These are phyloP conservation scores for Papilio demoleus DNA, from an alignment of 2,888 invertebrate species.

Conservation along the genomic window DNA sequence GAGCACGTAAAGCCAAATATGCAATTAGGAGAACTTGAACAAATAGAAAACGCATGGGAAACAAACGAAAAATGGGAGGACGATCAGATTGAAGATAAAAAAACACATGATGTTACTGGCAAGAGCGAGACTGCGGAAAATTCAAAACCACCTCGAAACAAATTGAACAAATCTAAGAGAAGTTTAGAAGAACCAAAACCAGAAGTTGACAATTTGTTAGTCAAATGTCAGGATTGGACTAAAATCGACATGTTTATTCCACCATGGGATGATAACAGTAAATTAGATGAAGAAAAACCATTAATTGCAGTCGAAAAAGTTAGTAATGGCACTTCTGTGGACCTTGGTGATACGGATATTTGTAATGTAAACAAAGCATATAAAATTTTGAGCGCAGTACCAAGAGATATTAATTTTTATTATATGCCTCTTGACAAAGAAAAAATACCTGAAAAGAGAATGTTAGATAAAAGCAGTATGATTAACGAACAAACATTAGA, in stretches of 20 bases:
- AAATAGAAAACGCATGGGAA: conserved; percentile 71
- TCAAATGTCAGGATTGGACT: conserved; percentile 66
- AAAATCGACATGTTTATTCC: conserved; percentile 64
- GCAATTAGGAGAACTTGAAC: conserved; percentile 62
- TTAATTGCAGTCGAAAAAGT: conserved; percentile 41
- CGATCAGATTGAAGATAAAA: conserved; percentile 39
- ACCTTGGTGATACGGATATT: conserved; percentile 61
- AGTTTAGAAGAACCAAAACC: conserved; percentile 3
- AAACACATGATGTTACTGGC: conserved; percentile 31
- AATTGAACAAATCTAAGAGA: conserved; percentile 38
- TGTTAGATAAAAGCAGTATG: conserved; percentile 71
- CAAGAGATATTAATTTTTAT: conserved; percentile 68
- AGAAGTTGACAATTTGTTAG: conserved; percentile 48
- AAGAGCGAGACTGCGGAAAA: conserved; percentile 1
- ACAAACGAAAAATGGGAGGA: conserved; percentile 68
- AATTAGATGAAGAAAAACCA: conserved; percentile 32
- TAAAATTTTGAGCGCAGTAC: conserved; percentile 57
- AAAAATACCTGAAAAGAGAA: conserved; percentile 65
- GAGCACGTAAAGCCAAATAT: conserved; percentile 55
- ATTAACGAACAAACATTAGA: conserved; percentile 59
- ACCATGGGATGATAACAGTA: conserved; percentile 53
- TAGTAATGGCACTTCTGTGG: conserved; percentile 59
- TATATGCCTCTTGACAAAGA: conserved; percentile 51
- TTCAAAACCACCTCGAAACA: conserved; percentile 62
- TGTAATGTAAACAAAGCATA: conserved; percentile 48